Evolutionary conservation across 2,113 vertebrate species (phyloP).

Genomic region (Rhynchomys soricoides): DNA sequence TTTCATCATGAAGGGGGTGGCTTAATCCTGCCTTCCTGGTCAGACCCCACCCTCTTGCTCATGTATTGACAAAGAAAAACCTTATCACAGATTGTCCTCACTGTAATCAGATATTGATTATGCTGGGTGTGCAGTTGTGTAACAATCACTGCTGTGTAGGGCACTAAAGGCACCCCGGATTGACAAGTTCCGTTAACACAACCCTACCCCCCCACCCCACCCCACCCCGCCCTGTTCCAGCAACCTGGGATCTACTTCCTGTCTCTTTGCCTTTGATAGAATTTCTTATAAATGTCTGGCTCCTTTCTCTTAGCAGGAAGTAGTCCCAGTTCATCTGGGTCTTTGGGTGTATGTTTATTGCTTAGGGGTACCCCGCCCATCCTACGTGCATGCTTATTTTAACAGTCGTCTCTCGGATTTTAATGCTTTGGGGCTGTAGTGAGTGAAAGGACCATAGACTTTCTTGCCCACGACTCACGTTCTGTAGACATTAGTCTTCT

Average conservation of each 20-base stretch:
- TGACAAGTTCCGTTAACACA: neutral
- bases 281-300: neutral
- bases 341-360: neutral
- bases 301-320: neutral
- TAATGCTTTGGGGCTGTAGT: neutral
- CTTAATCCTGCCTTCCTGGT: neutral
- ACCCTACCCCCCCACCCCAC: too few species aligned
- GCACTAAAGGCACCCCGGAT: neutral
- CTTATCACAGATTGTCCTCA: neutral
- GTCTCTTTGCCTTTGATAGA: neutral
- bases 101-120: neutral
- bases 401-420: neutral
- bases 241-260: neutral
- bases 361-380: neutral
- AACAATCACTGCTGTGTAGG: fast-evolving
- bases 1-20: too few species aligned
- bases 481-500: neutral
- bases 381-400: neutral
- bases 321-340: neutral
- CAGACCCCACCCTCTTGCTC: neutral
- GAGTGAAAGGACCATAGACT: neutral
- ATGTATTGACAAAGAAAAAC: neutral
- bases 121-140: too few species aligned
- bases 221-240: neutral
- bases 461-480: neutral